Evolutionary conservation across 2,888 invertebrate species (phyloP).

Genomic region (Notodonta ziczac): DNA sequence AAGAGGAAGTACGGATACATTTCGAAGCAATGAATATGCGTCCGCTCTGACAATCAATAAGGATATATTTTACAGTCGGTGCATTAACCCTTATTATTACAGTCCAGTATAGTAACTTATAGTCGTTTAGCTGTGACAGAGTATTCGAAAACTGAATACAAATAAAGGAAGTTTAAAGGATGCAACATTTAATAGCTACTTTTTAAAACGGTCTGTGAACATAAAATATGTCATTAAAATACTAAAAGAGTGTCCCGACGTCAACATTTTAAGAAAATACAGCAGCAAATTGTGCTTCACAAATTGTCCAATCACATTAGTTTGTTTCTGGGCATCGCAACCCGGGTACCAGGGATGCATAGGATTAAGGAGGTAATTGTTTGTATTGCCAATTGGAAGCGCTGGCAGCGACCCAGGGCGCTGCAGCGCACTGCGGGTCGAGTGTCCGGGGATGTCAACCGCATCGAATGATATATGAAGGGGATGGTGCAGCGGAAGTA

Average conservation of each 20-base stretch:
- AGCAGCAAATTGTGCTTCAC: too few species aligned
- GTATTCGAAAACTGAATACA: too few species aligned
- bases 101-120: background rate
- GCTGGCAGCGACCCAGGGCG: slow-evolving; percentile 29
- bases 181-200: too few species aligned
- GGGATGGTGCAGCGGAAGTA: background rate
- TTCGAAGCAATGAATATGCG: background rate
- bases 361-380: slow-evolving; percentile 22
- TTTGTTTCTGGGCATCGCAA: background rate
- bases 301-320: slow-evolving; percentile 12
- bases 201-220: too few species aligned
- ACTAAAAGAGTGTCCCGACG: too few species aligned
- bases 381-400: slow-evolving; percentile 29
- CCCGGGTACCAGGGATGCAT: slow-evolving; percentile 23
- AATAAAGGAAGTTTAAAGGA: too few species aligned
- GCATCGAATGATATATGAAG: slow-evolving; percentile 20
- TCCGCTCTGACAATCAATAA: background rate
- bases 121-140: too few species aligned
- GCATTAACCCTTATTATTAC: background rate
- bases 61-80: background rate
- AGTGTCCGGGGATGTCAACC: slow-evolving; percentile 21
- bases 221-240: too few species aligned
- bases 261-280: too few species aligned
- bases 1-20: slow-evolving; percentile 7
- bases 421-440: slow-evolving; percentile 23